Percentiles rank a stretch among this genome's conserved stretches.
These are phyloP conservation scores for Pseudochirops corinnae DNA, from an alignment of 2,797 vertebrate genomes.

Conservation along the genomic window DNA sequence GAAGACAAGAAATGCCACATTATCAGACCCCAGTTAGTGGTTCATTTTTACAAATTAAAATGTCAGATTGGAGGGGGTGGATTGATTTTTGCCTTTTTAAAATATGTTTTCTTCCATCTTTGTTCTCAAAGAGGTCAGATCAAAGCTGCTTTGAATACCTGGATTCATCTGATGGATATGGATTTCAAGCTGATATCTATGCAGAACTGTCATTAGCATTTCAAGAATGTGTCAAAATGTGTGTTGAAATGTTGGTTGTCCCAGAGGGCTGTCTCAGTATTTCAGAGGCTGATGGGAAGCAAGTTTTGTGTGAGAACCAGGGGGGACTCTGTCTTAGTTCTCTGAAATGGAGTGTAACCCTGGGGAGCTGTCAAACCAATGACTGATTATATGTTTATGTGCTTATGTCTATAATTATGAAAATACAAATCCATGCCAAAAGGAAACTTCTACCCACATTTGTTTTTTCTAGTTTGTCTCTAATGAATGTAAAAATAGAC, in stretches of 20 bases:
- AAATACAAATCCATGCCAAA: constrained; percentile 20
- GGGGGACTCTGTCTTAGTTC: background rate
- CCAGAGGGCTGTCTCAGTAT: background rate
- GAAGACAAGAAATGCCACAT: background rate
- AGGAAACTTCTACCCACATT: background rate
- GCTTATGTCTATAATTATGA: background rate
- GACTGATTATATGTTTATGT: constrained; percentile 33
- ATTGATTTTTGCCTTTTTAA: background rate
- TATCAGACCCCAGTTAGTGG: background rate
- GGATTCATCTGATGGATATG: background rate
- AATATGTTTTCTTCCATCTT: background rate
- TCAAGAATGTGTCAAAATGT: background rate
- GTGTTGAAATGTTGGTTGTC: background rate
- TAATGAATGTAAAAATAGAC: constrained; percentile 13
- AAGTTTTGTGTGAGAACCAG: background rate
- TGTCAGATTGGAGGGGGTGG: background rate
- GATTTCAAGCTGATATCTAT: constrained; percentile 1
- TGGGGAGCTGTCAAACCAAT: constrained; percentile 2
- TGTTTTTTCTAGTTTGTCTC: background rate
- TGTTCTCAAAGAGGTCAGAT: background rate
- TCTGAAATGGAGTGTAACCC: background rate
- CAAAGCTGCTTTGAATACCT: background rate
- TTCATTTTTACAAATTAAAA: background rate
- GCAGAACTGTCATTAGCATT: constrained; percentile 1
- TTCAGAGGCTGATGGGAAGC: background rate